A percentile compares a stretch with the other conserved stretches of the same genome.
phyloP scores from a whole-genome alignment of 1,140 invertebrate genomes.

The Portunus trituberculatus region DNA sequence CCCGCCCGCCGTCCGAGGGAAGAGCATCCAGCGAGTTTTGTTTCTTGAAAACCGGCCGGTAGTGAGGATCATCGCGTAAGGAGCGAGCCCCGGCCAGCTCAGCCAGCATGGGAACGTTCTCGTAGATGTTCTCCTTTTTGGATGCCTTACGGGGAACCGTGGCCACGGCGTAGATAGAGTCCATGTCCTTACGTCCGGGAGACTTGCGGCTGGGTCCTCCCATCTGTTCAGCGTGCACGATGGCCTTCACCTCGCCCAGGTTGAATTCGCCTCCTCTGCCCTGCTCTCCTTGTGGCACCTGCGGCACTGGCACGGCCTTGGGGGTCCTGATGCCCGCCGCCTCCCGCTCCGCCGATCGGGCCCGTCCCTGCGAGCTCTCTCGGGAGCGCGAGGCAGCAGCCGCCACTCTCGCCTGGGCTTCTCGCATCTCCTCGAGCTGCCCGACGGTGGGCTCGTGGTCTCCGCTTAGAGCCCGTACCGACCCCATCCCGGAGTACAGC shows the following conservation, averaged over 20 bases:
- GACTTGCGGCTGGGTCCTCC: conserved; percentile 62
- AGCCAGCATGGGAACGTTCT: conserved; percentile 77
- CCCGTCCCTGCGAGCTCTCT: conserved; percentile 59
- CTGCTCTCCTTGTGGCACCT: conserved; percentile 59
- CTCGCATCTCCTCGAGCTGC: conserved; percentile 64
- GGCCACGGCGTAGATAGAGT: conserved; percentile 73
- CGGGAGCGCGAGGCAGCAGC: conserved; percentile 58
- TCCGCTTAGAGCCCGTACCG: conserved; percentile 66
- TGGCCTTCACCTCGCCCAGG: conserved; percentile 72
- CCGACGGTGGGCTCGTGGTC: conserved; percentile 52
- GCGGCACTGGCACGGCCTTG: conserved; percentile 69
- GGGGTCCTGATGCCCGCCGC: conserved; percentile 68
- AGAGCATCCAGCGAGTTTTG: conserved; percentile 74
- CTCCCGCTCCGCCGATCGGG: conserved; percentile 72
- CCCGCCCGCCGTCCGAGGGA: conserved; percentile 72
- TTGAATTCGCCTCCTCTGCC: conserved; percentile 65
- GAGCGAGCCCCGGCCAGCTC: conserved; percentile 60
- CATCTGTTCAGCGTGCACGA: conserved; percentile 71
- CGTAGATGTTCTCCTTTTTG: conserved; percentile 78
- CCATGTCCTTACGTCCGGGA: conserved; percentile 78
- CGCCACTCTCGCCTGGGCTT: conserved; percentile 51
- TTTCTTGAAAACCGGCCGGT: conserved; percentile 77
- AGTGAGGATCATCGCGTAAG: conserved; percentile 72
- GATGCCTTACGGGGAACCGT: conserved; percentile 84
- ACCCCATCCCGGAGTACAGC: conserved; percentile 65